A percentile compares a stretch with the other conserved stretches of the same genome.
These are phyloP conservation scores for Aquatica leii DNA, from an alignment of 2,888 invertebrate genomes.

Conservation along the genomic window DNA sequence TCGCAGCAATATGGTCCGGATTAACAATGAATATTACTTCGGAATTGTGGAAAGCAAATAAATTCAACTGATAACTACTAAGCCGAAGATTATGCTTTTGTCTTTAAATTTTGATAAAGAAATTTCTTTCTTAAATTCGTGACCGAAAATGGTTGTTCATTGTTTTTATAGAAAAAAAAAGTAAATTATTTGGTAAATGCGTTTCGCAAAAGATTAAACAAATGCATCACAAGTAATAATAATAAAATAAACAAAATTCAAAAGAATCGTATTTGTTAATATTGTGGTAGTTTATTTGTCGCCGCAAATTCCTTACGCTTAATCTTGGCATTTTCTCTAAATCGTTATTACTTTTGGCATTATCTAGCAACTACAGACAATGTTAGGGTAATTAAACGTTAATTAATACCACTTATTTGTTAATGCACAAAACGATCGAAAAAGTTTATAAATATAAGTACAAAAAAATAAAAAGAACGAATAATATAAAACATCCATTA, in stretches of 20 bases:
- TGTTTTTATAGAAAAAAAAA: no score
- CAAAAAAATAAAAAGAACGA: slow-evolving; percentile 29
- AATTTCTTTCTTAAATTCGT: background rate
- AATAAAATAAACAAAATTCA: no score
- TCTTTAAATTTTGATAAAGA: background rate
- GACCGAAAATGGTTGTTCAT: no score
- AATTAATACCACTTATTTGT: background rate
- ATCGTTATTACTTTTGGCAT: slow-evolving; percentile 26
- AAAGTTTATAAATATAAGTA: slow-evolving; percentile 22
- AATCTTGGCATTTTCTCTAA: slow-evolving; percentile 26
- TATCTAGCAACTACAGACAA: background rate
- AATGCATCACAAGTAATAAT: no score
- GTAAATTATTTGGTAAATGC: no score
- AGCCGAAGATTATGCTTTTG: background rate
- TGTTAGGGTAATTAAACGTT: slow-evolving; percentile 2
- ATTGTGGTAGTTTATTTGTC: slow-evolving; percentile 47
- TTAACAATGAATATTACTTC: slow-evolving; percentile 37
- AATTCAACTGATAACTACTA: slow-evolving; percentile 8
- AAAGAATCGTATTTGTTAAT: no score
- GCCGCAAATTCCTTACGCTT: slow-evolving; percentile 44
- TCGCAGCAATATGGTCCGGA: slow-evolving; percentile 51
- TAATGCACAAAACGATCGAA: background rate
- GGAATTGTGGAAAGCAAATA: slow-evolving; percentile 12
- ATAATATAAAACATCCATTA: slow-evolving; percentile 45
- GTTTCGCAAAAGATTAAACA: no score